A percentile compares a stretch with the other conserved stretches of the same genome.
Conservation (phyloP, 1,140 invertebrate species). For the Druon quercuslanigerum region DNA sequence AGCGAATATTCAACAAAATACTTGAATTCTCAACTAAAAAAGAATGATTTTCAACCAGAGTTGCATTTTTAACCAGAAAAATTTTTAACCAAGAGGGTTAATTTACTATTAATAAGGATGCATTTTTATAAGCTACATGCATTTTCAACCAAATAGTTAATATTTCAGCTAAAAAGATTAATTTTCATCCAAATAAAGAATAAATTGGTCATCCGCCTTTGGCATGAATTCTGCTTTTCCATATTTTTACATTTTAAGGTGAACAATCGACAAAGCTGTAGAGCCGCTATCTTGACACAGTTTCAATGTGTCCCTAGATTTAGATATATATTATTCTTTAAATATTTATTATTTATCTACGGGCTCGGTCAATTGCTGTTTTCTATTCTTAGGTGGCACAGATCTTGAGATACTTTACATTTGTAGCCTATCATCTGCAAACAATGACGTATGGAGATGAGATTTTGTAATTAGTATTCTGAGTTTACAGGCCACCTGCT, state of each 20-base stretch:
- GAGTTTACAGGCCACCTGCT: background rate
- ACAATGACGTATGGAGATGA: constrained; percentile 51
- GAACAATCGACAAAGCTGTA: background rate
- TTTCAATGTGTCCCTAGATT: background rate
- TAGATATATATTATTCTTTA: background rate
- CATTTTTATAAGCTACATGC: no score
- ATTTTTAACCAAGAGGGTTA: no score
- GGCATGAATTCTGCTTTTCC: no score
- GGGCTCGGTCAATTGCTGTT: constrained; percentile 10
- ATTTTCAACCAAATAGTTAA: no score
- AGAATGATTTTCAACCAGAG: no score
- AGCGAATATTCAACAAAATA: no score
- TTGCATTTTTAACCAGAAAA: no score
- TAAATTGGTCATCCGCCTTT: no score
- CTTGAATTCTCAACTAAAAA: no score
- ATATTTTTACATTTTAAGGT: background rate
- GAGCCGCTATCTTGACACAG: background rate
- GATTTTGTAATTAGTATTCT: constrained; percentile 52
- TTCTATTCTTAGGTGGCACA: constrained; percentile 34
- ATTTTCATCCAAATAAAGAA: no score
- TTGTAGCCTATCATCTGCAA: constrained; percentile 47
- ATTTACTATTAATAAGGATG: no score
- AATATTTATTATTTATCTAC: background rate
- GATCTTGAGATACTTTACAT: constrained; percentile 45
- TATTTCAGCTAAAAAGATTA: no score